Evolutionary conservation across 1,140 invertebrate genomes (phyloP).

Genomic region (Drosophila busckii): DNA sequence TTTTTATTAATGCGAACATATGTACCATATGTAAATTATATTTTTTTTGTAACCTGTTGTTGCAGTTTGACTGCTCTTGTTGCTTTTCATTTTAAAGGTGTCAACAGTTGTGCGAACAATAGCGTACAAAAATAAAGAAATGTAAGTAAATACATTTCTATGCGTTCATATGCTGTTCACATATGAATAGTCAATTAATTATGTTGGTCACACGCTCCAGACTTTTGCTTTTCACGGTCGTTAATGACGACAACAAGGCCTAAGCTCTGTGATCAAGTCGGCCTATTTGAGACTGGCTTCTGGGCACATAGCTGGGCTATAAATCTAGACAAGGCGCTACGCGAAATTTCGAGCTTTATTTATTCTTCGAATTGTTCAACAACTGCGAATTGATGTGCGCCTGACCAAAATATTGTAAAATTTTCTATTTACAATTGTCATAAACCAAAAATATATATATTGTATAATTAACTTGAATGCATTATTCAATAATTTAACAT

Average conservation of each 20-base stretch:
- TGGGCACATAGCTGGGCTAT: constrained; percentile 14
- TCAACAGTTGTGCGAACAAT: constrained; percentile 57
- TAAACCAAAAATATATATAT: too few species aligned
- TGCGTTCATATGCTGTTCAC: constrained; percentile 32
- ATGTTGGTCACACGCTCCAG: constrained; percentile 69
- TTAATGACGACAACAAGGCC: constrained; percentile 43
- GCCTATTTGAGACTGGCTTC: too few species aligned
- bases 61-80: constrained; percentile 32
- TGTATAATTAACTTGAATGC: too few species aligned
- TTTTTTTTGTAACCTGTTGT: constrained; percentile 22
- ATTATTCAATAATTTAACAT: too few species aligned
- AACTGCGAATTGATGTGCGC: too few species aligned
- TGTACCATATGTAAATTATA: too few species aligned
- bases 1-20: constrained; percentile 19
- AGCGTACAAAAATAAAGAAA: constrained; percentile 13
- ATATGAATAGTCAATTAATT: constrained; percentile 71
- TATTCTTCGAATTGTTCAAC: too few species aligned
- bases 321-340: too few species aligned
- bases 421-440: too few species aligned
- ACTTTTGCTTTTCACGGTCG: constrained; percentile 68
- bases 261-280: constrained; percentile 13
- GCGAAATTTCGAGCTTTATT: background rate
- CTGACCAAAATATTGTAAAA: too few species aligned
- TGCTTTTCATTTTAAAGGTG: constrained; percentile 67
- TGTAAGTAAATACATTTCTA: constrained; percentile 44